Conservation (phyloP, 1,140 invertebrate genomes). For the Hypsibius dujardini region DNA sequence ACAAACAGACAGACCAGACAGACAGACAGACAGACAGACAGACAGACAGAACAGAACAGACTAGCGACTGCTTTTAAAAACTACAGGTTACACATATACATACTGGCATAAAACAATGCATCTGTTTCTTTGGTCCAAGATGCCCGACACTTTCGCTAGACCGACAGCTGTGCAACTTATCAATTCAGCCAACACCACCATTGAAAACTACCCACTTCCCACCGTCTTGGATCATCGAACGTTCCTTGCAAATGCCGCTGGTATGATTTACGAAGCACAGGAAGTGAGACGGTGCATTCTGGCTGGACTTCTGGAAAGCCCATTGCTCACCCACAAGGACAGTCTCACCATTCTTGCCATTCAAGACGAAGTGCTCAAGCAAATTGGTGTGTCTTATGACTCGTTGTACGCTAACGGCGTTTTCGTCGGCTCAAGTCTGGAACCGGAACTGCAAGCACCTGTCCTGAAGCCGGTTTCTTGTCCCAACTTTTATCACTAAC, state of each 20-base stretch:
- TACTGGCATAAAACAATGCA: too few relatives aligned
- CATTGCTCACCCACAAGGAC: slow-evolving; percentile 28
- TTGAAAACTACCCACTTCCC: neutral
- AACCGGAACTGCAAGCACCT: neutral
- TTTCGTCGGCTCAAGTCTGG: neutral
- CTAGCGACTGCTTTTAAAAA: too few relatives aligned
- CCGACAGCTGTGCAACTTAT: neutral
- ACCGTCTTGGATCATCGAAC: neutral
- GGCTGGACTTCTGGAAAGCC: slow-evolving; percentile 31
- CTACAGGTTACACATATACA: too few relatives aligned
- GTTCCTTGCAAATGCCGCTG: slow-evolving; percentile 42
- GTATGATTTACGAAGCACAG: slow-evolving; percentile 51
- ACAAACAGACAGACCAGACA: too few relatives aligned
- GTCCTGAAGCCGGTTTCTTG: too few relatives aligned
- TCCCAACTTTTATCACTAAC: too few relatives aligned
- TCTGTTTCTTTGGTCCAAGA: too few relatives aligned
- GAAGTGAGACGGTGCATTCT: slow-evolving; percentile 50
- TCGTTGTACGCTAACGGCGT: neutral
- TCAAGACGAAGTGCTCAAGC: slow-evolving; percentile 45
- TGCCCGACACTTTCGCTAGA: too few relatives aligned
- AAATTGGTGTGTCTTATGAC: slow-evolving; percentile 46
- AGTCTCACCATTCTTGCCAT: slow-evolving; percentile 37
- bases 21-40: too few relatives aligned
- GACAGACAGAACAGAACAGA: too few relatives aligned
- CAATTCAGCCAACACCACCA: neutral